Evolutionary conservation across 2,888 invertebrate genomes (phyloP), one percentile per base, ranked within the genome.

Genomic region (Girardia tigrina): DNA sequence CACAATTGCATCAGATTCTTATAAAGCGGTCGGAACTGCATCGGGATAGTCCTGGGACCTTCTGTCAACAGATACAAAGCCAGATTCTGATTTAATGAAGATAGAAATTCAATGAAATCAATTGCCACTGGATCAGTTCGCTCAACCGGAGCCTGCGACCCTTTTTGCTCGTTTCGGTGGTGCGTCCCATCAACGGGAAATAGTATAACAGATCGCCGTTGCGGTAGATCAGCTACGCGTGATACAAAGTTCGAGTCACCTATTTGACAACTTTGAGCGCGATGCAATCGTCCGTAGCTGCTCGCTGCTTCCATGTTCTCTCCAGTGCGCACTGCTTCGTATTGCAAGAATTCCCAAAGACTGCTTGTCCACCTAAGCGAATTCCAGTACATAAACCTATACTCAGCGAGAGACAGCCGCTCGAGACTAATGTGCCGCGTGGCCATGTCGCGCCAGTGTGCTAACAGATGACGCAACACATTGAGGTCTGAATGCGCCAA

Each of bases 1-100:
- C 23, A 56, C 56, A 56, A 20, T 56, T 56, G 56, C n/a, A 56
- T 56, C 56, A 56, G 23, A 56, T 56, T 56, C n/a, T 56, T 56
- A n/a, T 56, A 56, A 16, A 56, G n/a, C n/a, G n/a, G n/a, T n/a
- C 56, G 4, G n/a, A 56, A 56, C n/a, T 56, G 56, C n/a, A 23
- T n/a, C 4, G 56, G 56, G 23, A 56, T 56, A 20, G 56, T 56
- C 23, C 23, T 56, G n/a, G 56, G 56, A n/a, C 56, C 56, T 16
- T 56, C 56, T 8, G 23, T 56, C n/a, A 56, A 56, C 23, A 56
- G n/a, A 23, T 12, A 56, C 2, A 56, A 23, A 4, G 56, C 56
- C n/a, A 56, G 23, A 56, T 56, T 56, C 56, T 56, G 56, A 56
- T 56, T 56, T 6, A 56, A 16, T 20, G 56, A 56, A 2, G 56